Evolutionary conservation across 2,888 invertebrate genomes (phyloP).

Genomic region (Lathronympha strigana): DNA sequence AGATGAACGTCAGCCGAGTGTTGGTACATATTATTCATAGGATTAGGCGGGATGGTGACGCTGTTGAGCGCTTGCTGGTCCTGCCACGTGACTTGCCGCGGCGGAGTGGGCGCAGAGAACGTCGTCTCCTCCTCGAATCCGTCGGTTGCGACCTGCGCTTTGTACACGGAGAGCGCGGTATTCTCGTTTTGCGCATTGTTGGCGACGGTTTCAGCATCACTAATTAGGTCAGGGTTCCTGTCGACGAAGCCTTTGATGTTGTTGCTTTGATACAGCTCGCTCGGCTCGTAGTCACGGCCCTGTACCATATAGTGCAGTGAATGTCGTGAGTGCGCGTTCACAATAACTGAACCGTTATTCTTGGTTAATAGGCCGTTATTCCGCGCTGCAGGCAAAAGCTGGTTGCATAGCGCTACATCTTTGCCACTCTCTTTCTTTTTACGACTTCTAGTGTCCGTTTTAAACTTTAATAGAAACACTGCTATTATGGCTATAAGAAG

Average conservation of each 20-base stretch:
- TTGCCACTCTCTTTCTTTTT: constrained; percentile 85
- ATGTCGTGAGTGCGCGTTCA: constrained; percentile 84
- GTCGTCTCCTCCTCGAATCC: constrained; percentile 77
- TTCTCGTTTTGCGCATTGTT: constrained; percentile 79
- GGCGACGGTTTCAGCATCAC: constrained; percentile 87
- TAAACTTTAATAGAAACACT: constrained; percentile 84
- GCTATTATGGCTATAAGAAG: constrained; percentile 87
- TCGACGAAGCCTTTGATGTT: constrained; percentile 84
- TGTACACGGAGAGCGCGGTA: constrained; percentile 75
- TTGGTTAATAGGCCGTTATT: constrained; percentile 80
- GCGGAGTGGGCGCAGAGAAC: constrained; percentile 70
- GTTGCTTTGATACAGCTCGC: constrained; percentile 76
- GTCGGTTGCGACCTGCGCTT: constrained; percentile 69
- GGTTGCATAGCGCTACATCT: constrained; percentile 85
- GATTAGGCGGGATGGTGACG: constrained; percentile 81
- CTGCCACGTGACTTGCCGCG: constrained; percentile 84
- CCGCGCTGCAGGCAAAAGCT: constrained; percentile 75
- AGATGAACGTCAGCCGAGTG: constrained; percentile 90
- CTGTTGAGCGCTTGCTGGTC: constrained; percentile 73
- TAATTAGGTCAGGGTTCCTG: constrained; percentile 92
- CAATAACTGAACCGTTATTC: constrained; percentile 82
- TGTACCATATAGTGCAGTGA: constrained; percentile 81
- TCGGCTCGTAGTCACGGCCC: constrained; percentile 84
- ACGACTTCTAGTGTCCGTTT: constrained; percentile 76
- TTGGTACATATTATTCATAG: constrained; percentile 81